Conservation (phyloP, 2,113 vertebrate genomes). For the Psittacara wagleri region DNA sequence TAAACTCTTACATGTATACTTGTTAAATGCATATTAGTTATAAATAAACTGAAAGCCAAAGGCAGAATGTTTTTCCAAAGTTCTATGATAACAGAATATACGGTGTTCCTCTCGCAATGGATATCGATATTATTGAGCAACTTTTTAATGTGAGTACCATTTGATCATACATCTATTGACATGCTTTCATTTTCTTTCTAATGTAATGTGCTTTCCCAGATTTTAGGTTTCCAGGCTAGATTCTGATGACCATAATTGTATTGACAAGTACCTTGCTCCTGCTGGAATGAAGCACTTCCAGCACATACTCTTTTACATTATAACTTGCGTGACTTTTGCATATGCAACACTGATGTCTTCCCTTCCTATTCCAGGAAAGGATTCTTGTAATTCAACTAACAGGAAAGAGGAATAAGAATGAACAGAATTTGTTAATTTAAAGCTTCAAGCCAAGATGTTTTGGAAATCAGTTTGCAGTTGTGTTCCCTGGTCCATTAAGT, state of each 20-base stretch:
- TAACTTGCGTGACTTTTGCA: too few species aligned
- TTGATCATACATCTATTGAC: not conserved
- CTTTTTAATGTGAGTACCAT: not conserved
- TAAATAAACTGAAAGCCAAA: not conserved
- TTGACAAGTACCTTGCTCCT: not conserved
- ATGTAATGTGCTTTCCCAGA: not conserved
- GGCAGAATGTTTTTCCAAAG: not conserved
- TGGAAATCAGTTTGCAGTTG: not conserved
- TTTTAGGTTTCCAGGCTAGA: not conserved
- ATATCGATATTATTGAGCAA: constrained; percentile 39
- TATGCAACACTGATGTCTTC: not conserved
- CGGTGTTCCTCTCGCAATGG: not conserved
- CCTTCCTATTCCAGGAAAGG: not conserved
- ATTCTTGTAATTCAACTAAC: not conserved
- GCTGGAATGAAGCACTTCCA: not conserved
- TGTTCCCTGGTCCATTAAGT: not conserved
- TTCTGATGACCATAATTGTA: not conserved
- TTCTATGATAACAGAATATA: fast-evolving
- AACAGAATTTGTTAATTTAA: not conserved
- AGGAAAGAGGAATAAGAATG: not conserved
- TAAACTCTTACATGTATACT: not conserved
- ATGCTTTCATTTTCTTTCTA: not conserved
- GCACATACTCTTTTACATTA: not conserved
- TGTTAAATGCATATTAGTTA: not conserved
- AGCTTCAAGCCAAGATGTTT: not conserved